A percentile compares a stretch with the other conserved stretches of the same genome.
Evolutionary conservation across 2,113 vertebrate species (phyloP).

Genomic region (Catharus minimus): DNA sequence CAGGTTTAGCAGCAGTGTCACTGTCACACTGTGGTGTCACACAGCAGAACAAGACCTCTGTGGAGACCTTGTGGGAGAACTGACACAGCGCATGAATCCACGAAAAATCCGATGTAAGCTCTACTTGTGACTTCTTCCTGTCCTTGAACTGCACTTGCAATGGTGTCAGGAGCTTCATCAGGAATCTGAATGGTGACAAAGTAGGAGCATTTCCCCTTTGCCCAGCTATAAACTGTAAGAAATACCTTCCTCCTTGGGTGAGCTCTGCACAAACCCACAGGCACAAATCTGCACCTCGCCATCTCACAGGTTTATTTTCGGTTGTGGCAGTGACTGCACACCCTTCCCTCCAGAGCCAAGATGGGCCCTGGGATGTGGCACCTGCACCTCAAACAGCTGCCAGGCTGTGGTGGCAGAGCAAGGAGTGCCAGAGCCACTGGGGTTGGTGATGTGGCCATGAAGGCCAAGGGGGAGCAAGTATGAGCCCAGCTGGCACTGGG

Average conservation of each 20-base stretch:
- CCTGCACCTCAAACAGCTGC: background rate
- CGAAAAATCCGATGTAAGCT: background rate
- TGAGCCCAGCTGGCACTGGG: fast-evolving
- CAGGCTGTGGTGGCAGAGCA: fast-evolving
- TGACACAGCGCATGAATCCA: background rate
- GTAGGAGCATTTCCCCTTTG: background rate
- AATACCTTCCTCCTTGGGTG: fast-evolving
- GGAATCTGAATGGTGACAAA: background rate
- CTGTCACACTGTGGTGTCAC: fast-evolving
- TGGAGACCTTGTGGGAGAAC: background rate
- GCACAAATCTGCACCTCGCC: background rate
- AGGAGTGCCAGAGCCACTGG: background rate
- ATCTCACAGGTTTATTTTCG: background rate
- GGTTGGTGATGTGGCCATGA: fast-evolving
- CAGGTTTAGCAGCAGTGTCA: background rate
- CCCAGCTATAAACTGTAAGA: background rate
- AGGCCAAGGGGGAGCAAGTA: background rate
- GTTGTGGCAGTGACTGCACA: background rate
- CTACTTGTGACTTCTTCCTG: background rate
- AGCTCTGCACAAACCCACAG: background rate
- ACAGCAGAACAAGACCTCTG: background rate
- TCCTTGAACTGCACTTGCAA: background rate
- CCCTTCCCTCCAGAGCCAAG: background rate
- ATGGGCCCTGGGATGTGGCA: background rate
- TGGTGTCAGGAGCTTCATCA: background rate